Base-by-base conservation (phyloP, 2,888 invertebrate species). In the Resseliella maxima region DNA sequence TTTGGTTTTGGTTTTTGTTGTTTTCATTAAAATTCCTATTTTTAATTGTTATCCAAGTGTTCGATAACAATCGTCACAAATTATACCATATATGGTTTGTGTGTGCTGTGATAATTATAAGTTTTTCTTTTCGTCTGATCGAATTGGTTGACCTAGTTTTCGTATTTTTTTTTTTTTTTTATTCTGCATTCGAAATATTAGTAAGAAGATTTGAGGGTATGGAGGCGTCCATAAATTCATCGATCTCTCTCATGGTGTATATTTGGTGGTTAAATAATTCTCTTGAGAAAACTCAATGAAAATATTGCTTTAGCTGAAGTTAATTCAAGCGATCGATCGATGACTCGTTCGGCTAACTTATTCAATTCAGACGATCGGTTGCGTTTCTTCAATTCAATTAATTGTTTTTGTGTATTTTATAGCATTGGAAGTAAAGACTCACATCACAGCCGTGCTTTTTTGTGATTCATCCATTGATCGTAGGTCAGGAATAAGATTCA, bases 21-120 rank as follows among this genome's bases (percentile, higher is more conserved):
- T 50, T 50, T 15, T 18, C 18, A 50, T 50, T 50, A 15, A 18
- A 8, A 35, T 35, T 72, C n/a, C 2, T 59, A 35, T 0, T 35
- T 72, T 31, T 31, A 72, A 72, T 72, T 72, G 72, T 72, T 72
- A 31, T 72, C 35, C 72, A 72, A 72, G 72, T 72, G 72, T 72
- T 72, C 72, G 72, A 72, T 72, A 72, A 72, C 31, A 35, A 72
- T 15, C n/a, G 31, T n/a, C 31, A 35, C 27, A 59, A 59, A 59
- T 59, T 59, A 59, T 59, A 59, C 59, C 27, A 27, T 59, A 24
- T 59, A 3, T 27, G 27, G 24, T 59, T 5, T n/a, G 59, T 0
- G 1, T 35, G 72, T 24, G 41, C 41, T 41, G 50, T 31, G 72
- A 27, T 31, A 72, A 72, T 72, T 31, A 72, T 72, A 72, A 15